Conservation (phyloP, 1,140 invertebrate species). For the Drosophila lacteicornis region DNA sequence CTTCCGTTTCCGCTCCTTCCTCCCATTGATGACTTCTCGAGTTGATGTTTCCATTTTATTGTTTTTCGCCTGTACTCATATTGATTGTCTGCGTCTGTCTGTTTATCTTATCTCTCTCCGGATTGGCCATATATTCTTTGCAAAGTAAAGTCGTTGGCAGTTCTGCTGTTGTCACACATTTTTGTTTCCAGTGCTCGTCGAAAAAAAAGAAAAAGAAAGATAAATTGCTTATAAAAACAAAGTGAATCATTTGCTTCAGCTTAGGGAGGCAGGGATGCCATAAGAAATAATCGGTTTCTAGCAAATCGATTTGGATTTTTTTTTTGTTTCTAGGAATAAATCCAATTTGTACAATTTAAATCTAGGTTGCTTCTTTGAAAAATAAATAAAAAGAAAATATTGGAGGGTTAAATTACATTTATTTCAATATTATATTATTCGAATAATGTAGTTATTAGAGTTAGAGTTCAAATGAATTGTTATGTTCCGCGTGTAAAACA, state of each 20-base stretch:
- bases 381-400: background rate
- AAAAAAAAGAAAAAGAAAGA: constrained; percentile 15
- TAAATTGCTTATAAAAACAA: constrained; percentile 55
- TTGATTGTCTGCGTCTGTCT: constrained; percentile 28
- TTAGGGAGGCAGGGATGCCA: background rate
- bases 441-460: too few relatives aligned
- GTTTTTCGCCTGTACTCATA: constrained; percentile 40
- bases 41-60: constrained; percentile 64
- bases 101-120: constrained; percentile 50
- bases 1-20: constrained; percentile 7
- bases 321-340: constrained; percentile 8
- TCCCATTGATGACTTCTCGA: constrained; percentile 53
- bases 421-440: too few relatives aligned
- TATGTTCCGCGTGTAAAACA: too few relatives aligned
- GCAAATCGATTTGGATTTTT: constrained; percentile 8
- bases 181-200: constrained; percentile 28
- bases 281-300: background rate
- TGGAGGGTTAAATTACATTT: background rate
- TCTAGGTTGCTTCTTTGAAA: background rate
- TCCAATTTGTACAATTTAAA: constrained; percentile 1
- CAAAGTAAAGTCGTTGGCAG: constrained; percentile 45
- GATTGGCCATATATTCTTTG: constrained; percentile 32
- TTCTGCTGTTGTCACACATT: constrained; percentile 38
- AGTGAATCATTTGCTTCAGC: constrained; percentile 42
- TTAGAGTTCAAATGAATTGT: too few relatives aligned